Evolutionary conservation across 1,140 invertebrate genomes (phyloP), one percentile per base, ranked within the genome.

Genomic region (Drosophila willistoni): DNA sequence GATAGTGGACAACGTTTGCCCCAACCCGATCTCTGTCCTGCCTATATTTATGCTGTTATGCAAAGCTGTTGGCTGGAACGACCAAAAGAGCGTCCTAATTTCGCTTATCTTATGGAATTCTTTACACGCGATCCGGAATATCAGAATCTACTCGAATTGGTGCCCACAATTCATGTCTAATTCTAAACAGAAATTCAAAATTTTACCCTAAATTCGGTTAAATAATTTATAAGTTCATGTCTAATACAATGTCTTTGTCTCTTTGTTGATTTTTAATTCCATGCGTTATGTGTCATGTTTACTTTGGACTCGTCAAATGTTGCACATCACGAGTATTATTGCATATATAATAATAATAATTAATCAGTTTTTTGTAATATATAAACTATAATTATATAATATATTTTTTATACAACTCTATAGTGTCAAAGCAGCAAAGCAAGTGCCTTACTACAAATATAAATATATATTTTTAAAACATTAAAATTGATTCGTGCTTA

Each of bases 31-130:
- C 93, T 95, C 47, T 99, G 98, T 93, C 96, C 98, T 0, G 94
- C 95, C 55, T 94, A 96, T 71, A 95, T 98, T 41, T 99, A 98
- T 92, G 93, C 95, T 71, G 94, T 98, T 60, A 99, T 99, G 97
- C 92, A 94, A 67, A 95, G 95, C 89, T 99, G 98, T 92, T 99
- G 98, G 98, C 93, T 95, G 3, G 96, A 96, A 85, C 94, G 95
- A 54, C 94, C 96, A 0, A 93, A 95, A 51, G 93, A 95, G 29
- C 92, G 98, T 69, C 98, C 98, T 0, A 96, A 95, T 0, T 99
- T 99, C 92, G 93, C 94, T 54, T 94, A 97, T 81, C 94, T 99
- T 13, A 94, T 95, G 13, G 94, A 96, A 14, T 94, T 95, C 51
- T 97, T 98, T 89, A 94, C 95, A 3, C 94, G 93, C 7, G 94